Evolutionary conservation across 2,113 vertebrate genomes (phyloP).

Genomic region (Takifugu flavidus): DNA sequence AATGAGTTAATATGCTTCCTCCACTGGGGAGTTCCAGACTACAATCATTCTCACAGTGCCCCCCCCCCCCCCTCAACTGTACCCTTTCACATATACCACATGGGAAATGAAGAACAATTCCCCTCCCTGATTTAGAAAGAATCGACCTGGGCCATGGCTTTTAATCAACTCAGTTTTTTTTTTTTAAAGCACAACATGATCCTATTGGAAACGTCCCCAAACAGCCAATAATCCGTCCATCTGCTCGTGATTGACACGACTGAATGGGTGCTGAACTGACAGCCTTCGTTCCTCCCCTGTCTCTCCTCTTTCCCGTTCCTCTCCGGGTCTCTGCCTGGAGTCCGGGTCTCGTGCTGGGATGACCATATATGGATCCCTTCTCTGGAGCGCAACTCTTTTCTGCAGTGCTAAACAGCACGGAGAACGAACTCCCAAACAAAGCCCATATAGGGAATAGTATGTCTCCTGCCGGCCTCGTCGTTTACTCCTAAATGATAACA

Average conservation of each 20-base stretch:
- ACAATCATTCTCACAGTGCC: slow-evolving; percentile 52
- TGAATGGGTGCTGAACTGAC: slow-evolving; percentile 33
- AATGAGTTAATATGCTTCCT: slow-evolving; percentile 53
- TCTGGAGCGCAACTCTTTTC: slow-evolving; percentile 77
- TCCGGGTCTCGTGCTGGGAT: slow-evolving; percentile 70
- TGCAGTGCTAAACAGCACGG: slow-evolving; percentile 82
- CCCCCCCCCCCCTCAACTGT: slow-evolving; percentile 28
- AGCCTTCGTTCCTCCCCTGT: slow-evolving; percentile 11
- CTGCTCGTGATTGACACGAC: neutral
- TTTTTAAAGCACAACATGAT: neutral
- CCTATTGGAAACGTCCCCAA: slow-evolving; percentile 15
- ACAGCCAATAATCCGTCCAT: slow-evolving; percentile 8
- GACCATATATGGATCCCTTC: slow-evolving; percentile 94
- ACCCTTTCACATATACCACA: slow-evolving; percentile 50
- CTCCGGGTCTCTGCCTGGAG: slow-evolving; percentile 25
- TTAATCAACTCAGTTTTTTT: slow-evolving; percentile 17
- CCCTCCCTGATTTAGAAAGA: slow-evolving; percentile 29
- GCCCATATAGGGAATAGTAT: slow-evolving; percentile 94
- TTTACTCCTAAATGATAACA: slow-evolving; percentile 80
- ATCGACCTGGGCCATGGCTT: slow-evolving; percentile 33
- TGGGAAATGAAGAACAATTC: slow-evolving; percentile 40
- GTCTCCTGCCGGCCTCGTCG: slow-evolving; percentile 70
- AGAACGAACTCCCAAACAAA: slow-evolving; percentile 92
- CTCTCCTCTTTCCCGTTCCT: slow-evolving; percentile 13
- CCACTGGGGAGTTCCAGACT: slow-evolving; percentile 41